Base-by-base conservation (phyloP, 2,888 invertebrate genomes). In the Portevinia maculata region DNA sequence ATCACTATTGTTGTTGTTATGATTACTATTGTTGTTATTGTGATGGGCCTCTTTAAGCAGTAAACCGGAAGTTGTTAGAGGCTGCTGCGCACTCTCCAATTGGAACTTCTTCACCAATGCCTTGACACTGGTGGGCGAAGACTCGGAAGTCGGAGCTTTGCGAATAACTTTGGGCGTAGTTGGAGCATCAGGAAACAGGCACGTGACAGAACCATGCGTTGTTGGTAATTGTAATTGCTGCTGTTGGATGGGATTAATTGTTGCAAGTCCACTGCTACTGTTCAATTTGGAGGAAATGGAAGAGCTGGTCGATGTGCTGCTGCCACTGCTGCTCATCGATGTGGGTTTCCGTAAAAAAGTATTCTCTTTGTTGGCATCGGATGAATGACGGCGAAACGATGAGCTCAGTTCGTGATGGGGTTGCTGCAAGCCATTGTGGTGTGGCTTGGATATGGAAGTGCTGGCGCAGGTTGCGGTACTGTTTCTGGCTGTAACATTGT, bases 131-230 rank as follows among this genome's bases (percentile, higher is more conserved):
- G 89, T 90, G 44, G 90, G 88, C 59, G 93, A 91, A 87, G 93
- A 92, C 87, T 92, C 92, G 78, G 92, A 91, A 84, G 91, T 91
- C 85, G 92, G 92, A 34, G 93, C 92, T 87, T 93, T 93, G 87
- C 93, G 92, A 81, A 93, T 93, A 86, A 93, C 93, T 92, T 93
- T 93, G 86, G 93, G 93, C 85, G 93, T 93, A 88, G 93, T 93
- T 86, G 93, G 93, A 57, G 93, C 93, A 89, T 93, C 93, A 84
- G 93, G 93, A 89, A 92, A 93, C 84, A 93, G 91, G 84, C 92
- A 88, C 53, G 85, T 85, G 46, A 84, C 67, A 9, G 85, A 83
- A 53, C 67, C 78, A 41, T 71, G 64, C 85, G 81, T 9, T 87
- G 78, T 67, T 87, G 70, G 87, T 39, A 67, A 39, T 64, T 84